Evolutionary conservation across 2,888 invertebrate species (phyloP), one percentile per base, ranked within the genome.

Genomic region (Pollenia angustigena): DNA sequence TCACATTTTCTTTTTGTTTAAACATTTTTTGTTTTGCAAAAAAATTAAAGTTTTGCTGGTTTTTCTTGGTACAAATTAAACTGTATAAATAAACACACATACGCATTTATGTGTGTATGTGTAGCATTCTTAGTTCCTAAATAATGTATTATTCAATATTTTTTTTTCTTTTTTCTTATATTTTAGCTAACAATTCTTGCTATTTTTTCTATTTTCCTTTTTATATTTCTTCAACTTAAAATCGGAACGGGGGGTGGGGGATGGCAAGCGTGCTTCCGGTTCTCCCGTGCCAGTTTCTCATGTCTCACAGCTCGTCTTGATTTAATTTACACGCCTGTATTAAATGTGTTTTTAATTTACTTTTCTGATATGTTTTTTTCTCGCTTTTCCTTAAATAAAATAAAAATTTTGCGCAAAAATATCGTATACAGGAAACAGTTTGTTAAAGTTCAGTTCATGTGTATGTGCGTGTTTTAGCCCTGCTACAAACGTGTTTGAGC

Each of bases 341-440:
- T 89, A 88, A 89, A 89, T 88, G 89, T 85, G 84, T 89, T 89
- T 89, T 89, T 89, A 89, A 89, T 89, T 88, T 88, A 88, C 87
- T 88, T 88, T 88, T 87, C 78, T 83, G 60, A 81, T 84, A 87
- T 81, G 84, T 87, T 58, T 62, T 54, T 66, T 32, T 14, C 16
- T 42, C 40, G 0, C 54, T 44, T 44, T 23, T 23, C n/a, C 6
- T 6, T 18, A 14, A 32, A 52, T 40, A 69, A 16, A 71, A 71
- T 12, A 46, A 18, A 16, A 66, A 62, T 80, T 80, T 80, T 72
- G 64, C 52, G 52, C 54, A 76, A 76, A 88, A 76, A 80, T 32
- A 32, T 62, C 50, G n/a, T 75, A 18, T 66, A 74, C 62, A 56
- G 76, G 72, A 87, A 81, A 74, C 72, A 56, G 83, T 84, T 66